Conservation (phyloP, 2,888 invertebrate genomes). For the Nephrocerus scutellatus region DNA sequence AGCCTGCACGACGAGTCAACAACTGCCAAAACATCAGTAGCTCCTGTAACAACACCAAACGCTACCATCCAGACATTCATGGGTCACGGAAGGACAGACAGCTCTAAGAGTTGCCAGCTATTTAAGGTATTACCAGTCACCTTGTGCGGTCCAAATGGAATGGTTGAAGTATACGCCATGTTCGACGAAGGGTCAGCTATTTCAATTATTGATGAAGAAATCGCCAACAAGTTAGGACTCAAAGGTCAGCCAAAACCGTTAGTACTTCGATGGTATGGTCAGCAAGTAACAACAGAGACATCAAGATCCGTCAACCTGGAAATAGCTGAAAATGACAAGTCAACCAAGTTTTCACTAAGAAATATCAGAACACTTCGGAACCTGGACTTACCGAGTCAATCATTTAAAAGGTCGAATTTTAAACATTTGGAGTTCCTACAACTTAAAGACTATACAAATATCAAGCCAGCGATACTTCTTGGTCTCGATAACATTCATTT, state of each 20-base stretch:
- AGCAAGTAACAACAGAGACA: slow-evolving; percentile 5
- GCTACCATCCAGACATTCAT: background rate
- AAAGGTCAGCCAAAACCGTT: slow-evolving; percentile 13
- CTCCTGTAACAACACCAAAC: background rate
- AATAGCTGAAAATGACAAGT: slow-evolving; percentile 1
- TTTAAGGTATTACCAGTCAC: slow-evolving; percentile 15
- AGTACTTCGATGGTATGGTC: slow-evolving; percentile 16
- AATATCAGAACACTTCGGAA: slow-evolving; percentile 1
- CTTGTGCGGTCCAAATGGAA: slow-evolving; percentile 7
- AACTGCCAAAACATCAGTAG: background rate
- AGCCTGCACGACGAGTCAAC: slow-evolving; percentile 7
- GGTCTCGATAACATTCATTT: slow-evolving; percentile 4
- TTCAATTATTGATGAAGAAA: slow-evolving; percentile 7
- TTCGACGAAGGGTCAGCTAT: slow-evolving; percentile 16
- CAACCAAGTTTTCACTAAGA: background rate
- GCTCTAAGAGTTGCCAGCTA: background rate
- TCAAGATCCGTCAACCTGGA: slow-evolving; percentile 8
- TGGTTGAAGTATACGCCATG: slow-evolving; percentile 10
- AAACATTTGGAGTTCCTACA: slow-evolving; percentile 1
- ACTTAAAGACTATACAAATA: slow-evolving; percentile 3
- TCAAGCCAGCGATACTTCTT: slow-evolving; percentile 1
- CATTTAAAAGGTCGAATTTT: slow-evolving; percentile 1
- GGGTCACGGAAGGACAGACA: background rate
- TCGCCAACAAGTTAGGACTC: slow-evolving; percentile 10
- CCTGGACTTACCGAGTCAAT: slow-evolving; percentile 1